Evolutionary conservation across 2,888 invertebrate genomes (phyloP).

Genomic region (Nebria brevicollis): DNA sequence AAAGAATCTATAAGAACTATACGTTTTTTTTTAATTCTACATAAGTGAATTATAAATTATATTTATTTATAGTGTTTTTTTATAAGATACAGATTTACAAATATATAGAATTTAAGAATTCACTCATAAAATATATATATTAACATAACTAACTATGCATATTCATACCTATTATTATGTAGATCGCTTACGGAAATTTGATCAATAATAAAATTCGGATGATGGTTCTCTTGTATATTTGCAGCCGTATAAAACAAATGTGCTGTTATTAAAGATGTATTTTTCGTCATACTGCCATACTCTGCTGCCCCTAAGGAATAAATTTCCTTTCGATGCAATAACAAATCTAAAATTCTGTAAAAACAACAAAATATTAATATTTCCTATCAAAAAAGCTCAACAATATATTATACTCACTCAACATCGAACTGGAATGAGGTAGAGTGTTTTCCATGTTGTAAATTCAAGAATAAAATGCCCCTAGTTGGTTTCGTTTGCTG

Average conservation of each 20-base stretch:
- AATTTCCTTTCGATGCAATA: slow-evolving; percentile 53
- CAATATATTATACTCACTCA: slow-evolving; percentile 61
- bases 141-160: slow-evolving; percentile 9
- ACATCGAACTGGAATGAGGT: slow-evolving; percentile 63
- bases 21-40: too few relatives aligned
- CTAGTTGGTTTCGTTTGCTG: slow-evolving; percentile 60
- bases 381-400: slow-evolving; percentile 3
- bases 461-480: slow-evolving; percentile 63
- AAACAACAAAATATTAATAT: not conserved
- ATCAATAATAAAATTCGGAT: slow-evolving; percentile 55
- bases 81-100: too few relatives aligned
- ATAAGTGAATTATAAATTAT: not conserved
- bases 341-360: slow-evolving; percentile 4
- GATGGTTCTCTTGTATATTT: slow-evolving; percentile 51
- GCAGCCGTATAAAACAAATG: slow-evolving; percentile 56
- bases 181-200: slow-evolving; percentile 59
- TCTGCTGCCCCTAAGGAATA: slow-evolving; percentile 61
- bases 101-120: too few relatives aligned
- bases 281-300: slow-evolving; percentile 55
- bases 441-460: slow-evolving; percentile 60
- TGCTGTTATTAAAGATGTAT: slow-evolving; percentile 55
- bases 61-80: too few relatives aligned
- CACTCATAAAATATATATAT: not conserved
- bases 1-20: not conserved
- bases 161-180: slow-evolving; percentile 60